A percentile compares a stretch with the other conserved stretches of the same genome.
These are phyloP conservation scores for Florisuga fusca DNA, from an alignment of 2,797 vertebrate species.

Conservation along the genomic window DNA sequence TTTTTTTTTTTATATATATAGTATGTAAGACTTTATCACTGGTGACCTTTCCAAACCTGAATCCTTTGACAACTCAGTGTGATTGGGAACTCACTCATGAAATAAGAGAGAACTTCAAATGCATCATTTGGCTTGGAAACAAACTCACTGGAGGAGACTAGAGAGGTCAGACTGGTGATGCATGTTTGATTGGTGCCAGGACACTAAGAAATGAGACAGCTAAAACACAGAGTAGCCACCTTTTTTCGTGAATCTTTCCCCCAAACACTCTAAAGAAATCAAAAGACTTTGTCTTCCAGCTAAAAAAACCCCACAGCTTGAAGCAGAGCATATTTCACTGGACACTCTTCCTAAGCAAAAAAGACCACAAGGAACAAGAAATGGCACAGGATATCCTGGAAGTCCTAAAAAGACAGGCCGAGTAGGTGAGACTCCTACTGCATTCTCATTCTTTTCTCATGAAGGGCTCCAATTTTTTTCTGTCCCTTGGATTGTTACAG, in stretches of 20 bases:
- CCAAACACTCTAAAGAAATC: neutral
- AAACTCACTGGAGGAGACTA: neutral
- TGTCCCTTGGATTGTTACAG: neutral
- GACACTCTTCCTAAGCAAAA: neutral
- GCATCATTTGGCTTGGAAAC: neutral
- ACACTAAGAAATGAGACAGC: neutral
- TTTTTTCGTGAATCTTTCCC: neutral
- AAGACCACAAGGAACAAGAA: neutral
- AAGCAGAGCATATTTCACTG: neutral
- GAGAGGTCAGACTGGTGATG: neutral
- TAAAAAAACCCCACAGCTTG: neutral
- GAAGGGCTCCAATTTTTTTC: neutral
- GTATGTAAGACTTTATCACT: neutral
- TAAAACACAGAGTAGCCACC: neutral
- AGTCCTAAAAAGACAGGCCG: neutral
- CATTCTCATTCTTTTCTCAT: neutral
- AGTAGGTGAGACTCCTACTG: neutral
- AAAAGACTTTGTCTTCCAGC: neutral
- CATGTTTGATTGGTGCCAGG: neutral
- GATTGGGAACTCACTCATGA: rapidly evolving
- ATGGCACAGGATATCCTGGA: neutral
- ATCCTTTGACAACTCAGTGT: neutral
- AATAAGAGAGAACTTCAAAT: neutral
- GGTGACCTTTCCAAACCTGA: neutral
- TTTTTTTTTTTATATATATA: neutral